Base-by-base conservation (phyloP, 2,797 vertebrate genomes). In the Atherinosoma microstoma region DNA sequence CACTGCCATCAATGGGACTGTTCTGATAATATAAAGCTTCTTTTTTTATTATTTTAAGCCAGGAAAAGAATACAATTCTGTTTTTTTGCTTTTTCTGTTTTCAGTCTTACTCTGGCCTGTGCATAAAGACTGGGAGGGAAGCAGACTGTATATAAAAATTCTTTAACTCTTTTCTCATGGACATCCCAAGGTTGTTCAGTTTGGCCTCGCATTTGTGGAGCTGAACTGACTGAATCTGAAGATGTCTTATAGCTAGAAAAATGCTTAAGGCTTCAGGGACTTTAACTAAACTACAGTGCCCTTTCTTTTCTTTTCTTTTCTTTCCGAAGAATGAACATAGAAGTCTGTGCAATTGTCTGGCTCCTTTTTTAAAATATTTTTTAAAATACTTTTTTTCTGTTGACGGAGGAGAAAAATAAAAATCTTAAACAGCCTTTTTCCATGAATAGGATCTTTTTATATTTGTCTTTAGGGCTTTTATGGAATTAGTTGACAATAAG, bases 401-500 rank as follows among this genome's bases (percentile, higher is more conserved):
- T 54, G 10, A 53, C 20, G 47, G 3, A 29, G 24, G 56, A 59
- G 7, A n/a, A 61, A 61, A 56, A 54, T 30, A 40, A 24, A 27
- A 24, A 4, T 7, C 15, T 47, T 45, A n/a, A 24, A 32, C 64
- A 67, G 42, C 47, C 30, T 40, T 18, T 57, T 18, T 18, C 18
- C 9, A 51, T 51, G 22, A 45, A 56, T 34, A 27, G 24, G 34
- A 64, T 75, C 15, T 58, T 6, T 29, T 71, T 11, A 45, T 35
- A 57, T 32, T 58, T 49, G 20, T 30, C 51, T 69, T 76, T 10
- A 38, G 36, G 18, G 4, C 27, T 27, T 73, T 70, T 6, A 22
- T 49, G 11, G 34, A 20, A 62, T 73, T 53, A 58, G 22, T 59
- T 70, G 36, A 56, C 9, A 63, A 27, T 30, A 24, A 38, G 16